Evolutionary conservation across 2,888 invertebrate species (phyloP).

Genomic region (Salticus scenicus): DNA sequence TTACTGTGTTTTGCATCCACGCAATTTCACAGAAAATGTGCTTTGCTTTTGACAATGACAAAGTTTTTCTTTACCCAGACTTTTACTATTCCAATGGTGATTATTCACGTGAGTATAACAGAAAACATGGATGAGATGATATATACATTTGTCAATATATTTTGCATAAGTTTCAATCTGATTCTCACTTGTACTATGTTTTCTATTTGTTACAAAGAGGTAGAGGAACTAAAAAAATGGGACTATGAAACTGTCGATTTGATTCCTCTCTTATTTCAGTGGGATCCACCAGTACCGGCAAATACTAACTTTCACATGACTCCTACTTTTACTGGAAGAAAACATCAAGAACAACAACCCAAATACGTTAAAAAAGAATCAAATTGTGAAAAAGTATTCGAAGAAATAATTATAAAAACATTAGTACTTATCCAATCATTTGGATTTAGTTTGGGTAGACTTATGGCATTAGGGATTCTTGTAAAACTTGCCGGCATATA

Average conservation of each 20-base stretch:
- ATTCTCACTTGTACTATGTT: conserved; percentile 46
- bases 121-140: conserved; percentile 39
- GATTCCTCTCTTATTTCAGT: conserved; percentile 48
- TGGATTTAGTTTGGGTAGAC: conserved; percentile 51
- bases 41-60: conserved; percentile 30
- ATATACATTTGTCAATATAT: conserved; percentile 15
- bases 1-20: conserved; percentile 33
- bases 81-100: conserved; percentile 49
- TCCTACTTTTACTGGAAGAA: neutral
- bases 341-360: neutral
- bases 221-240: conserved; percentile 46
- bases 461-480: conserved; percentile 58
- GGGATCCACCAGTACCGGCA: neutral
- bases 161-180: conserved; percentile 40
- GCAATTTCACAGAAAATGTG: conserved; percentile 19
- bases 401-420: conserved; percentile 1
- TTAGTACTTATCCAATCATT: conserved; percentile 46
- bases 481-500: conserved; percentile 57
- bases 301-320: neutral
- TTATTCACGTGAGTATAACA: conserved; percentile 28
- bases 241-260: conserved; percentile 48
- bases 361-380: neutral
- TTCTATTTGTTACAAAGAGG: conserved; percentile 25
- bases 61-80: conserved; percentile 55
- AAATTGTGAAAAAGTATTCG: neutral